Base-by-base conservation (phyloP, 1,140 invertebrate genomes). In the Heliconius nattereri region DNA sequence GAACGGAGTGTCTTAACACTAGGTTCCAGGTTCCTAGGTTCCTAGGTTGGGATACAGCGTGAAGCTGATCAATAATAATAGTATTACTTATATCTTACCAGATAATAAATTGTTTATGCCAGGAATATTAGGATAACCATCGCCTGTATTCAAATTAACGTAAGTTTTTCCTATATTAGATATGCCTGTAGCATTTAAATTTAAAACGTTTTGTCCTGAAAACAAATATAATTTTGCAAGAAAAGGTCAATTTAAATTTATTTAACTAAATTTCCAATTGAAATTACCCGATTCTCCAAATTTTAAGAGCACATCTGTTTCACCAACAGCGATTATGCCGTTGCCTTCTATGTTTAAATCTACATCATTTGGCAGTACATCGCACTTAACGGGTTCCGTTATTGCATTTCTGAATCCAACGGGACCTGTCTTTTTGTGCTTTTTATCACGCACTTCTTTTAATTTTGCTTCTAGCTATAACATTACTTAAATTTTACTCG, bases 381-480 rank as follows among this genome's bases (percentile, higher is more conserved):
- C 86, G 78, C 88, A 87, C 80, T 87, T 89, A 71, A 60, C 19
- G 40, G 37, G 19, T 23, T 78, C 78, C 71, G 19, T 54, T 54
- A 20, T 60, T 40, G 23, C 75, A 26, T 37, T 73, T 73, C 71
- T 49, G n/a, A 40, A 35, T 54, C 77, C 76, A 70, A 16, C 72
- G 19, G 66, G 66, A 32, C 84, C 82, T 37, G 45, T 45, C 60
- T 86, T 88, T 76, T 87, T 90, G 72, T 88, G 91, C 81, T 90
- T 92, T 83, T 90, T 90, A 20, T 91, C 87, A 76, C 85, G 87
- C 1, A 92, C 84, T 85, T 92, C 90, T 86, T 89, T 93, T 37
- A 94, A 78, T 85, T 93, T 93, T 23, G 87, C 75, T 87, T 94
- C 92, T 74, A 94, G 80, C 92, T 94, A 83, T 73, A 85, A 11